A percentile compares a stretch with the other conserved stretches of the same genome.
Evolutionary conservation across 2,888 invertebrate species (phyloP).

Genomic region (Scrobipalpa costella): DNA sequence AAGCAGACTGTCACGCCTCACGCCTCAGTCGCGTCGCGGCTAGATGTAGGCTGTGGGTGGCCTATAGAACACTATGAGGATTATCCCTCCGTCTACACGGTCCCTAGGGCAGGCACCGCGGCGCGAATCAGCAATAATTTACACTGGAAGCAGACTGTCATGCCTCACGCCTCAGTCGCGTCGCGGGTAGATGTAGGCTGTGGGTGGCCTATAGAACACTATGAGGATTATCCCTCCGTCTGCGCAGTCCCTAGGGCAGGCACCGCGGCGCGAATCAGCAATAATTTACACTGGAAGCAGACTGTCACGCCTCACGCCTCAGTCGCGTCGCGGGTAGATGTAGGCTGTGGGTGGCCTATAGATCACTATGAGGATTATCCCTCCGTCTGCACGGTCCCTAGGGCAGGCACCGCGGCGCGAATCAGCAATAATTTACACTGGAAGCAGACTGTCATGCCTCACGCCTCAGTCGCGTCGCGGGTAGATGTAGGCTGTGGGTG

Average conservation of each 20-base stretch:
- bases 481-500: too few relatives aligned
- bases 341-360: too few relatives aligned
- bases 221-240: too few relatives aligned
- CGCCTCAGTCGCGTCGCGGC: slow-evolving; percentile 12
- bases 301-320: background rate
- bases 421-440: slow-evolving; percentile 2
- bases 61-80: too few relatives aligned
- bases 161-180: slow-evolving; percentile 1
- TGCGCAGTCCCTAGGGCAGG: slow-evolving; percentile 7
- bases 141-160: slow-evolving; percentile 20
- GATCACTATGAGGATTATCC: too few relatives aligned
- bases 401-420: too few relatives aligned
- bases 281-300: background rate
- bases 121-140: slow-evolving; percentile 31
- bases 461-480: too few relatives aligned
- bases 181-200: slow-evolving; percentile 18
- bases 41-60: too few relatives aligned
- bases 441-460: background rate
- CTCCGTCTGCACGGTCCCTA: too few relatives aligned
- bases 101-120: slow-evolving; percentile 16
- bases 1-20: slow-evolving; percentile 13
- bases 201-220: too few relatives aligned
- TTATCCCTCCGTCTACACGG: slow-evolving; percentile 5
- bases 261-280: slow-evolving; percentile 27
- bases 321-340: slow-evolving; percentile 11